Base-by-base conservation (phyloP, 2,797 vertebrate genomes). In the Arctocebus calabarensis region DNA sequence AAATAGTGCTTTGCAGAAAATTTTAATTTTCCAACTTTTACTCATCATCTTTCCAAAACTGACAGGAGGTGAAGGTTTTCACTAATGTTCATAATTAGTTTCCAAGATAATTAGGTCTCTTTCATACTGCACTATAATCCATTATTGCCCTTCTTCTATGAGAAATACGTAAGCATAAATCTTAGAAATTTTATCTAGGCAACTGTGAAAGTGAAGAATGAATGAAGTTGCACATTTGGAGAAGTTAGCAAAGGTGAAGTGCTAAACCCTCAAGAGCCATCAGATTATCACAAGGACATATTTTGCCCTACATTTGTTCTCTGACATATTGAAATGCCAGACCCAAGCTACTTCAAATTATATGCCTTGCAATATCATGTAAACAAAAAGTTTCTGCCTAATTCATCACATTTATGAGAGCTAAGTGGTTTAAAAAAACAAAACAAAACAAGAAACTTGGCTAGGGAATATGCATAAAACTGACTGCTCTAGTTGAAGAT, bases 261-360 rank as follows among this genome's bases (percentile, higher is more conserved):
- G 27, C 20, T 74, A 45, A 86, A 3, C 16, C 16, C 52, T 14
- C 12, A 40, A 78, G 29, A 88, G 7, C 2, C 40, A 52, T 75
- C 43, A 61, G 32, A 86, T 83, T 92, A 48, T 55, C 22, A 22
- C 29, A 82, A n/a, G n/a, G 52, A 29, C 1, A 9, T 75, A 45
- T 66, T 88, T 88, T 81, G 12, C 9, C 40, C 27, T 77, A 52
- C 20, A 57, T 85, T 90, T 17, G 43, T 83, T 93, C 25, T 91
- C 25, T 73, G 27, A 66, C 55, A 62, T 62, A 91, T 3, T 78
- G 12, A 91, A 85, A 88, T 34, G 14, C n/a, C 5, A 66, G 34
- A 14, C 59, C 88, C 22, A 62, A 84, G 23, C 17, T 84, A 64
- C 23, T 96, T 93, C n/a, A 91, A 89, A 62, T 96, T 83, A 45